phyloP scores from a whole-genome alignment of 2,113 vertebrate genomes.

The Oenanthe oenanthe region DNA sequence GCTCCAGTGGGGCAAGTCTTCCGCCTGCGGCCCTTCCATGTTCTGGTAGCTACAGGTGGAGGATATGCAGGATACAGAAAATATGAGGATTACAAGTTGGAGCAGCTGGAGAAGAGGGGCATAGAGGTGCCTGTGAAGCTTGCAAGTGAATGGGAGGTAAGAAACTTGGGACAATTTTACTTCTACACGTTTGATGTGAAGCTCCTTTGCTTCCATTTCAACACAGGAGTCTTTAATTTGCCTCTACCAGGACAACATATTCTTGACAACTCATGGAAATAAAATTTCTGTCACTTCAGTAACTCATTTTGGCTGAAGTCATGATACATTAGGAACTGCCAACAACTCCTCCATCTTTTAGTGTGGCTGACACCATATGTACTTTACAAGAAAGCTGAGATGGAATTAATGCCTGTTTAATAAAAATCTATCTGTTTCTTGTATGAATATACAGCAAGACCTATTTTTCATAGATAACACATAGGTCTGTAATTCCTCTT shows the following conservation, averaged over 20 bases:
- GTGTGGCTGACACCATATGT: not conserved
- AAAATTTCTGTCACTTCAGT: not conserved
- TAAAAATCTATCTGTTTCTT: not conserved
- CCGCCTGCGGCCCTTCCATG: slow-evolving; percentile 78
- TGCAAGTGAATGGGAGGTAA: slow-evolving; percentile 84
- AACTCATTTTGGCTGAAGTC: not conserved
- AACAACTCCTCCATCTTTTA: not conserved
- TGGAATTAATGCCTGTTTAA: not conserved
- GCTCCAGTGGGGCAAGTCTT: slow-evolving; percentile 63
- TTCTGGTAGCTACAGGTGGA: slow-evolving; percentile 79
- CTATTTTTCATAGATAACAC: not conserved
- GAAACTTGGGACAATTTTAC: not conserved
- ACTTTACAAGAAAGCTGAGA: not conserved
- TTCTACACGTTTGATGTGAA: not conserved
- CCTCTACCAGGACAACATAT: not conserved
- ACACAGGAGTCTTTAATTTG: not conserved
- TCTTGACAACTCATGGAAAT: not conserved
- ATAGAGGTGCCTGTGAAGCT: slow-evolving; percentile 78
- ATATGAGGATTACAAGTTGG: slow-evolving; percentile 79
- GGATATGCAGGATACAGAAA: slow-evolving; percentile 84
- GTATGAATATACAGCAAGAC: not conserved
- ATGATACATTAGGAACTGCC: not conserved
- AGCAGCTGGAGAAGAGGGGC: slow-evolving; percentile 77
- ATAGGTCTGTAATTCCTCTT: not conserved
- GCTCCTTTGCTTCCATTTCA: not conserved